Percentiles rank a stretch among this genome's conserved stretches.
Conservation (phyloP, 1,140 invertebrate species). For the Achroia grisella region DNA sequence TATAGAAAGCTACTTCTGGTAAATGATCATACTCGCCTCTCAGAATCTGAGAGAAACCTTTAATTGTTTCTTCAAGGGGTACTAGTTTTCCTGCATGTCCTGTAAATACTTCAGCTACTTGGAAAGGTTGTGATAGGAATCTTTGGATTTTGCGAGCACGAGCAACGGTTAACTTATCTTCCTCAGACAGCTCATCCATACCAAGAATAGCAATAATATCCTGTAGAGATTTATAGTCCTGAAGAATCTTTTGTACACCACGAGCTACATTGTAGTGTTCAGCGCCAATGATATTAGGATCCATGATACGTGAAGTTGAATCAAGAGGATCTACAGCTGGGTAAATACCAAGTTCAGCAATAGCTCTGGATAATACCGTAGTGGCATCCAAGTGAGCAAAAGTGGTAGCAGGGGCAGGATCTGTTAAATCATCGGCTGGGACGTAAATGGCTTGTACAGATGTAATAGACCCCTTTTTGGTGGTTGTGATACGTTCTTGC, state of each 20-base stretch:
- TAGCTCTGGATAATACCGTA: slow-evolving; percentile 97
- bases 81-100: slow-evolving; percentile 95
- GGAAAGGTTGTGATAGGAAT: slow-evolving; percentile 99
- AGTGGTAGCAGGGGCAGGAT: slow-evolving; percentile 98
- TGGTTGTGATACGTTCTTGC: slow-evolving; percentile 99
- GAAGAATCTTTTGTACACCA: slow-evolving; percentile 97
- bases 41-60: slow-evolving; percentile 85
- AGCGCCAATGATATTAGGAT: slow-evolving; percentile 95
- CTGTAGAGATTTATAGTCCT: slow-evolving; percentile 96
- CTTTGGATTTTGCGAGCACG: slow-evolving; percentile 98
- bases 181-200: slow-evolving; percentile 99
- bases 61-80: slow-evolving; percentile 91
- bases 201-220: slow-evolving; percentile 99
- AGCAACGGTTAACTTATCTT: slow-evolving; percentile 97
- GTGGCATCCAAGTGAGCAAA: slow-evolving; percentile 99
- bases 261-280: slow-evolving; percentile 97
- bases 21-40: slow-evolving; percentile 94
- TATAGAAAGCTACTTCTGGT: slow-evolving; percentile 98
- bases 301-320: slow-evolving; percentile 99
- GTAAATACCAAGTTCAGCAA: slow-evolving; percentile 95
- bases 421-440: slow-evolving; percentile 98
- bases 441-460: slow-evolving; percentile 99
- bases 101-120: slow-evolving; percentile 94
- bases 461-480: slow-evolving; percentile 98
- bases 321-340: slow-evolving; percentile 98